Conservation (phyloP, 2,888 invertebrate species). For the Timema podura region DNA sequence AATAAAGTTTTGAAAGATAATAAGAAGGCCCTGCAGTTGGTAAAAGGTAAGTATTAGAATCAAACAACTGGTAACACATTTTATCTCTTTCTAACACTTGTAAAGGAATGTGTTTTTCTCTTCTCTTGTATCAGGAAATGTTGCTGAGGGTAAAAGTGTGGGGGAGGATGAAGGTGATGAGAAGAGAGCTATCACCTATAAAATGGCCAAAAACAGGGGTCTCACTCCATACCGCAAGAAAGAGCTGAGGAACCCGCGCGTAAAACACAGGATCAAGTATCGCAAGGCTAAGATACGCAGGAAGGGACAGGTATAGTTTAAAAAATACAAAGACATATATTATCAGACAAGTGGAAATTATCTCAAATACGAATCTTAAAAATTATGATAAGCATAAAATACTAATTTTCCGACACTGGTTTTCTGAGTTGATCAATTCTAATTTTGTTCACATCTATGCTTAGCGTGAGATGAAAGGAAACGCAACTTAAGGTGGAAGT, state of each 20-base stretch:
- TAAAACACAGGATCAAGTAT: conserved; percentile 90
- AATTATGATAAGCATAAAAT: no score
- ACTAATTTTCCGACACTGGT: background rate
- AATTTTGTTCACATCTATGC: no score
- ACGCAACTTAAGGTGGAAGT: no score
- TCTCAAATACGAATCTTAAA: background rate
- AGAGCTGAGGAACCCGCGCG: conserved; percentile 89
- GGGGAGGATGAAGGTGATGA: conserved; percentile 43
- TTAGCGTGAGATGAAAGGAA: no score
- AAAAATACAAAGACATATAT: conserved; percentile 35
- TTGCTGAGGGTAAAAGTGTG: conserved; percentile 20
- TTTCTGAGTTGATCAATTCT: no score
- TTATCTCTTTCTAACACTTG: no score
- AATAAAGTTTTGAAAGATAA: no score
- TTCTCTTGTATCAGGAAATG: background rate
- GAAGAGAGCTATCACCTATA: conserved; percentile 84
- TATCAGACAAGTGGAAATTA: background rate
- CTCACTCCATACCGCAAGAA: conserved; percentile 87
- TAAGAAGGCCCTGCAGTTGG: no score
- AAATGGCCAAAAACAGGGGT: conserved; percentile 96
- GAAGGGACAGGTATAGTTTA: conserved; percentile 73
- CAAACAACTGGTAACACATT: no score
- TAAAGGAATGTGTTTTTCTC: no score
- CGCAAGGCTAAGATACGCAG: conserved; percentile 87
- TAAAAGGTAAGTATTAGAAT: no score